A percentile compares a stretch with the other conserved stretches of the same genome.
phyloP scores from a whole-genome alignment of 2,888 invertebrate genomes.

The Lamellibrachia satsuma region DNA sequence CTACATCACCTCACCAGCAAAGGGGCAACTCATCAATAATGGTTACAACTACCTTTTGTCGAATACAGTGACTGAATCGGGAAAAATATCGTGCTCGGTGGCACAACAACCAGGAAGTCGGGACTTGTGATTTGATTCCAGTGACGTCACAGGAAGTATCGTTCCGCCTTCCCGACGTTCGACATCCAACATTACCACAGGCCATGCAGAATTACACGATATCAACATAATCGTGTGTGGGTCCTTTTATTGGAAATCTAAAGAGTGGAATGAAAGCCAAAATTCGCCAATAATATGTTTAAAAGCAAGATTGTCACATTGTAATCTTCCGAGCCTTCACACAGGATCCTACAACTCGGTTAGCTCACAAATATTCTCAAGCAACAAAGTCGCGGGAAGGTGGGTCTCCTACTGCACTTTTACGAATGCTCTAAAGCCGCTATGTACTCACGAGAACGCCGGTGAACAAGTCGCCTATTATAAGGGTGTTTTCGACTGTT shows the following conservation, averaged over 20 bases:
- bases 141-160: background rate
- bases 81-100: background rate
- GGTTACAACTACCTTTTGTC: too few species aligned
- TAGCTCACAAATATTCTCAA: background rate
- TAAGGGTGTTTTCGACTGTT: background rate
- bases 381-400: background rate
- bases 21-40: too few species aligned
- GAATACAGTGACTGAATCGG: background rate
- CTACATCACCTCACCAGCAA: background rate
- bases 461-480: background rate
- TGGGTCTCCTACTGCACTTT: background rate
- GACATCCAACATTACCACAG: background rate
- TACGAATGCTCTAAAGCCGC: background rate
- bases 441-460: background rate
- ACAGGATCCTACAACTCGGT: too few species aligned
- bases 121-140: background rate
- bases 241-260: too few species aligned
- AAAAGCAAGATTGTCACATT: too few species aligned
- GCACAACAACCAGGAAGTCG: background rate
- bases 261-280: too few species aligned
- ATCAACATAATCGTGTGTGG: too few species aligned
- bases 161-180: background rate
- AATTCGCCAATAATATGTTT: too few species aligned
- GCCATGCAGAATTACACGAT: too few species aligned
- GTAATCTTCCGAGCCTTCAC: too few species aligned